phyloP scores from a whole-genome alignment of 2,113 vertebrate species.

The Nipponia nippon region DNA sequence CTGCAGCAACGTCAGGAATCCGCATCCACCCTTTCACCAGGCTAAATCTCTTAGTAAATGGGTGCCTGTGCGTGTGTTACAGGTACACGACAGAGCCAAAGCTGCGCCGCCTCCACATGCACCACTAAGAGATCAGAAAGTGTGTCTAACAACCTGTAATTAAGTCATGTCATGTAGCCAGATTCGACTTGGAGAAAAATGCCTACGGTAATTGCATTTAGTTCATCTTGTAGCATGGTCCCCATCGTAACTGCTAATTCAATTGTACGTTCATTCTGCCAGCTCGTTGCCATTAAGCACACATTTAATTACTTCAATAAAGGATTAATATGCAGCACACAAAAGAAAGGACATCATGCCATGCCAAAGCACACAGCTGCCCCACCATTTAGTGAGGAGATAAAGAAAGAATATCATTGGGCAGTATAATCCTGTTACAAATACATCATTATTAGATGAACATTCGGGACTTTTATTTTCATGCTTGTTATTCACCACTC shows the following conservation, averaged over 20 bases:
- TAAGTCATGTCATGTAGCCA: constrained; percentile 89
- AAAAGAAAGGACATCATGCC: constrained; percentile 79
- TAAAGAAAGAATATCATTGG: constrained; percentile 79
- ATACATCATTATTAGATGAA: constrained; percentile 91
- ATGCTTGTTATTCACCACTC: constrained; percentile 77
- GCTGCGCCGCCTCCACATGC: constrained; percentile 31
- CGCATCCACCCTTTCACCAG: background rate
- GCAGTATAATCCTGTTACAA: constrained; percentile 77
- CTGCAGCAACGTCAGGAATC: background rate
- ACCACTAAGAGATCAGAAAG: constrained; percentile 72
- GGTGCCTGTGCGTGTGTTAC: fast-evolving
- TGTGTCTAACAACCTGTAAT: constrained; percentile 91
- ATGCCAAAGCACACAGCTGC: constrained; percentile 88
- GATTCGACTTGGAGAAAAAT: constrained; percentile 79
- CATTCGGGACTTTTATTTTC: constrained; percentile 84
- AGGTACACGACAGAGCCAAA: background rate
- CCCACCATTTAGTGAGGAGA: constrained; percentile 81
- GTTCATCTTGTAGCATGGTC: constrained; percentile 92
- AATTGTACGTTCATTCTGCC: constrained; percentile 92
- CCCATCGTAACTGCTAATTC: constrained; percentile 96
- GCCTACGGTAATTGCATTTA: constrained; percentile 93
- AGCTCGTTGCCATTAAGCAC: constrained; percentile 93
- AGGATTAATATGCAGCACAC: constrained; percentile 98
- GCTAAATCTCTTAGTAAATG: background rate
- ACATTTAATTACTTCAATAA: constrained; percentile 97